Base-by-base conservation (phyloP, 2,888 invertebrate species). In the Callyntrura sp. region DNA sequence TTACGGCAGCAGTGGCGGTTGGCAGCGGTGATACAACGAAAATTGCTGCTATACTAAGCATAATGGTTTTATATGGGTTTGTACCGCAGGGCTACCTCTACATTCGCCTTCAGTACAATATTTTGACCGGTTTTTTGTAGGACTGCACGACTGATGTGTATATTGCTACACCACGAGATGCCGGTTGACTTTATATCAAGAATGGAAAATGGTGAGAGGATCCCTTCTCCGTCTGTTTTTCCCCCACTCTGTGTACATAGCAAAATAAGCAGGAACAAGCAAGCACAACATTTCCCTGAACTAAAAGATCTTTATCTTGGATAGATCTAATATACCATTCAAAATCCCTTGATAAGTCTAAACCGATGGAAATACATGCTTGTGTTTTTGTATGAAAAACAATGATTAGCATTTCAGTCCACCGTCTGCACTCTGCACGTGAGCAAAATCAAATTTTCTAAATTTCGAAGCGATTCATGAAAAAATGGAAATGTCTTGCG, bases 171-270 rank as follows among this genome's bases (percentile, higher is more conserved):
- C n/a, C n/a, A n/a, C n/a, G n/a, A n/a, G 17, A 70, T 17, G 25
- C 23, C 78, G 35, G 55, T 55, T 78, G 55, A 78, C 78, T 78
- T 51, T 78, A 28, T 78, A 25, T 28, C 23, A 78, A 35, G 23
- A 17, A 48, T 1, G 25, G 20, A 76, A 55, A 55, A 78, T 23
- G 11, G 25, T 1, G 55, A 78, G 55, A 51, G 8, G n/a, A 20
- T 43, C 17, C 9, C 28, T 78, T 55, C 55, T 55, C 14, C 25
- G 0, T 78, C 14, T n/a, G n/a, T n/a, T n/a, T 17, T 28, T 25
- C 20, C 20, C 48, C 51, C 28, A 55, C 51, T 55, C 25, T 70
- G 62, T 82, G 81, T 82, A 82, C 81, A 82, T 82, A 60, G 62
- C 79, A 28, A 79, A 79, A 60, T 60, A 62, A 55, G 55, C 20